Base-by-base conservation (phyloP, 1,140 invertebrate species). In the Saccostrea echinata region DNA sequence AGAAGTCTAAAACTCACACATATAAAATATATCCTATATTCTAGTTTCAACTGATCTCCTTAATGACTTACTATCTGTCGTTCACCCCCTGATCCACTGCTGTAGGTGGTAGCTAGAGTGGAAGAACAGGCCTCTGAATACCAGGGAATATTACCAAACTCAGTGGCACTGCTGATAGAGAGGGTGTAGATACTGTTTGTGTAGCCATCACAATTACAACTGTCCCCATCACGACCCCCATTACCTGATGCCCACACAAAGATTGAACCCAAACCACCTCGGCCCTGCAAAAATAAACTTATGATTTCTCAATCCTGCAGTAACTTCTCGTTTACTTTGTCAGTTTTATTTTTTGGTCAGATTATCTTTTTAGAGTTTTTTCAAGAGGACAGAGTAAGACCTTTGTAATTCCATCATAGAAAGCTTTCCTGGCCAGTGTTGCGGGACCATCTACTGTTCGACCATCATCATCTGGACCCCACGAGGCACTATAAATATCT, bases 231-330 rank as follows among this genome's bases (percentile, higher is more conserved):
- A 83, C 98, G 96, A 21, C 99, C 99, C 51, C 99, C 99, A 94
- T 99, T 99, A 16, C 99, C 99, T 9, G 98, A 99, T 1, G 99
- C 99, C 99, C 99, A 99, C 0, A 99, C 98, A 94, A 99, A 99
- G 91, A 99, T 99, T 6, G 98, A 99, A 21, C 99, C 99, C 95
- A 98, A 98, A n/a, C 99, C 98, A 91, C 97, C 96, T 18, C 99
- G 96, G 43, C 99, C 99, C 96, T 97, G 92, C n/a, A 91, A 90
- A 80, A 82, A 52, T 33, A 80, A 80, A 21, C 18, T 1, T 30
- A 12, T 6, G n/a, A 27, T 18, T 43, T 3, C 35, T 43, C 35
- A 43, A 3, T 43, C 35, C 35, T 43, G 35, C 35, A 43, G 6
- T 3, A 43, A 43, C 6, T 43, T 43, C 35, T 3, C 35, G 2